These are phyloP conservation scores for Neolamprologus ventralis DNA, from an alignment of 2,113 vertebrate species.

Conservation along the genomic window DNA sequence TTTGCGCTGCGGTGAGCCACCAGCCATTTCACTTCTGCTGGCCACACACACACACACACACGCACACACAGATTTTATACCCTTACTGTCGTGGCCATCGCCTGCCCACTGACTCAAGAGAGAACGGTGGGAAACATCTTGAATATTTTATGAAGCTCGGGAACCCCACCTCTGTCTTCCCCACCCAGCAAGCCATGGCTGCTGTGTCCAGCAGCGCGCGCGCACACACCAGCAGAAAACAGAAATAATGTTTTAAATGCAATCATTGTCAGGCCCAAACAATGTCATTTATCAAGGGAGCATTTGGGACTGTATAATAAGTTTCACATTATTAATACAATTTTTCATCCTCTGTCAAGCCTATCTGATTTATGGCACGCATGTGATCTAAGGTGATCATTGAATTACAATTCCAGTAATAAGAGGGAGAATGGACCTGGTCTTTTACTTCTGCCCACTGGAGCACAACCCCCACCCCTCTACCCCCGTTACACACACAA, in stretches of 20 bases:
- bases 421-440: slow-evolving; percentile 73
- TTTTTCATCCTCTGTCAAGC: slow-evolving; percentile 99
- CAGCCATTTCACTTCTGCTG: slow-evolving; percentile 31
- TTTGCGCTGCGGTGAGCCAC: slow-evolving; percentile 49
- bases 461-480: slow-evolving; percentile 17
- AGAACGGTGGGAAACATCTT: slow-evolving; percentile 84
- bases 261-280: slow-evolving; percentile 99
- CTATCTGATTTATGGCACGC: slow-evolving; percentile 98
- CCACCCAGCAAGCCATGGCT: slow-evolving; percentile 17
- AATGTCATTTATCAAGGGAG: slow-evolving; percentile 99
- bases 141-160: slow-evolving; percentile 87
- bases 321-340: slow-evolving; percentile 99
- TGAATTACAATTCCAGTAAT: slow-evolving; percentile 99
- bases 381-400: slow-evolving; percentile 99
- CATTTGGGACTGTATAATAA: slow-evolving; percentile 99
- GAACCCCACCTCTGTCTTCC: slow-evolving; percentile 64
- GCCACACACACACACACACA: slow-evolving; percentile 34
- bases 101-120: slow-evolving; percentile 77
- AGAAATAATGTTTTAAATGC: slow-evolving; percentile 99
- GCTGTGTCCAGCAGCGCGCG: slow-evolving; percentile 33
- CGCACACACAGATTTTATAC: slow-evolving; percentile 58
- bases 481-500: neutral
- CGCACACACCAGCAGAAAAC: slow-evolving; percentile 78
- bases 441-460: slow-evolving; percentile 63
- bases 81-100: slow-evolving; percentile 33